These are phyloP conservation scores for Boloria euphrosyne DNA, from an alignment of 2,888 invertebrate genomes.

Conservation along the genomic window DNA sequence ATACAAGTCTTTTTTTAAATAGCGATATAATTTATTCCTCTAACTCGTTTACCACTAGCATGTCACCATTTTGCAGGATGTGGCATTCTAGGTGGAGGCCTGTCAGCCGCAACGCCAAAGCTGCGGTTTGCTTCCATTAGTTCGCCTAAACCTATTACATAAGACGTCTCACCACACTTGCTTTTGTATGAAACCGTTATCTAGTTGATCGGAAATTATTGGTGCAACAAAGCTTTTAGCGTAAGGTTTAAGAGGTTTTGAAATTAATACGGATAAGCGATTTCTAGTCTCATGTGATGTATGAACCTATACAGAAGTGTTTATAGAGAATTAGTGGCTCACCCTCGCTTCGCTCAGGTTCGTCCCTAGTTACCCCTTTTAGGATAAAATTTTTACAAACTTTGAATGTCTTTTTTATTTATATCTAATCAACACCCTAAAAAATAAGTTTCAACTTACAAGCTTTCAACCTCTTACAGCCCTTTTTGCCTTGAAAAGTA, in stretches of 20 bases:
- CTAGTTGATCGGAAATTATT: conserved; percentile 32
- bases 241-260: conserved; percentile 18
- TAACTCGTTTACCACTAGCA: conserved; percentile 33
- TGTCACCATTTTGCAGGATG: conserved; percentile 50
- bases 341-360: no score
- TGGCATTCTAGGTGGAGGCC: conserved; percentile 48
- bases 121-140: conserved; percentile 74
- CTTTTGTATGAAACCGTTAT: conserved; percentile 31
- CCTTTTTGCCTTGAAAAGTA: no score
- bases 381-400: no score
- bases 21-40: conserved; percentile 18
- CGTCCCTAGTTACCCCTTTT: no score
- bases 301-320: background rate
- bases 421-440: no score
- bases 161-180: conserved; percentile 50
- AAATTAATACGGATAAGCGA: conserved; percentile 17
- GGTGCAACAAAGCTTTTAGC: conserved; percentile 30
- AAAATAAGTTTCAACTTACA: no score
- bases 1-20: background rate
- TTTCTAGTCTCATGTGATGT: conserved; percentile 10
- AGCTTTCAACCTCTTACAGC: no score
- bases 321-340: background rate
- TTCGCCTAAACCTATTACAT: conserved; percentile 66
- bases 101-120: conserved; percentile 64
- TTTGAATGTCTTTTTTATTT: no score